phyloP scores from a whole-genome alignment of 2,797 vertebrate species.

The Liasis olivaceus region DNA sequence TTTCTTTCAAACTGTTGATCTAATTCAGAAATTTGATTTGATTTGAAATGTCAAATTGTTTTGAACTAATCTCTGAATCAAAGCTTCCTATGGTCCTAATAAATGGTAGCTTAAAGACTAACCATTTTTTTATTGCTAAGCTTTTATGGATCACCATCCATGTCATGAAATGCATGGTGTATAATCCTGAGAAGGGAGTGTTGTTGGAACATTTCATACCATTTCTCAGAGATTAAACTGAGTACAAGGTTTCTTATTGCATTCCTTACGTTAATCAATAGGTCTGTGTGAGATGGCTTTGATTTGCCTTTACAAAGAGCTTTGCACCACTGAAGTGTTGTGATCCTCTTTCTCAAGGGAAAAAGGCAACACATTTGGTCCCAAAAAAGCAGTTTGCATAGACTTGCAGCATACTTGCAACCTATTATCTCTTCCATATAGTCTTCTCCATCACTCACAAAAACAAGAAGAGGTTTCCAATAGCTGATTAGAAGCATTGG shows the following conservation, averaged over 20 bases:
- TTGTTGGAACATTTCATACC: neutral
- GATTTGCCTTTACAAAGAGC: neutral
- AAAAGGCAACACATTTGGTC: neutral
- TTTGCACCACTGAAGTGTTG: neutral
- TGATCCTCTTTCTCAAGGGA: neutral
- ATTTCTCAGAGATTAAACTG: neutral
- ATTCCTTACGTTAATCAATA: neutral
- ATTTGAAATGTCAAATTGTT: neutral
- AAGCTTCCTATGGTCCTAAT: neutral
- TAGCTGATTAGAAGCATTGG: neutral
- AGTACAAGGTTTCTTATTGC: neutral
- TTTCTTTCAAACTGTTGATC: neutral
- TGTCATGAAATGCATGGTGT: neutral
- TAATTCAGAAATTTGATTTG: neutral
- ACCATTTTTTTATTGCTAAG: neutral
- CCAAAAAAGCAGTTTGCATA: neutral
- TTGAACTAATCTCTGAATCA: neutral
- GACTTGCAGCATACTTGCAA: neutral
- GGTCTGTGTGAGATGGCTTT: neutral
- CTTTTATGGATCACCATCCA: neutral
- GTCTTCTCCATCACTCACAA: neutral
- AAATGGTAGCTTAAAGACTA: neutral
- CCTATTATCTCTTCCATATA: neutral
- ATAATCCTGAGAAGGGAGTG: neutral
- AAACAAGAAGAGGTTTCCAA: neutral